Evolutionary conservation across 2,797 vertebrate genomes (phyloP).

Genomic region (Falco berigora): DNA sequence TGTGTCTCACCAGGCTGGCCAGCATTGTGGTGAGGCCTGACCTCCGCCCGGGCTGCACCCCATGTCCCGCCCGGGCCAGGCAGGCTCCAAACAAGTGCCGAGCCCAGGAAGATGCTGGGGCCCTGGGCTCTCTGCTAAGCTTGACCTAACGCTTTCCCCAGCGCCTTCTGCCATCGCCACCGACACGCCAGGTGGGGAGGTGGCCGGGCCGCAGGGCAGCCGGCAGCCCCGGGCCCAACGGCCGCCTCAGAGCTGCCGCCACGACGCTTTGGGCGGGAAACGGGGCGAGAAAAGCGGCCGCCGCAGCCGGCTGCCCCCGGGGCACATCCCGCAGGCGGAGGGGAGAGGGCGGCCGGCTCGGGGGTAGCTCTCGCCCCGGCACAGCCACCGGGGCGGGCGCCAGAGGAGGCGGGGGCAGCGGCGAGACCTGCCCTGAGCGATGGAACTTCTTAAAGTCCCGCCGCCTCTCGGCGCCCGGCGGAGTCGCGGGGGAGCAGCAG

Average conservation of each 20-base stretch:
- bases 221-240: too few species aligned
- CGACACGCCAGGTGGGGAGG: background rate
- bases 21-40: rapidly evolving
- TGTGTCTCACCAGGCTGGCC: rapidly evolving
- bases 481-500: background rate
- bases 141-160: background rate
- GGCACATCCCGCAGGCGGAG: background rate
- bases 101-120: too few species aligned
- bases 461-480: background rate
- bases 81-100: background rate
- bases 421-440: conserved; percentile 16
- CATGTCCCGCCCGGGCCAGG: background rate
- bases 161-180: background rate
- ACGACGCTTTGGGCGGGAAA: background rate
- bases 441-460: conserved; percentile 12
- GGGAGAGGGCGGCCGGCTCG: too few species aligned
- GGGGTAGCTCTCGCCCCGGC: background rate
- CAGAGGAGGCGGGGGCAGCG: conserved; percentile 30
- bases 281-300: background rate
- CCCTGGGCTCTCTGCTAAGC: background rate
- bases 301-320: background rate
- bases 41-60: background rate
- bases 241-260: background rate
- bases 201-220: background rate
- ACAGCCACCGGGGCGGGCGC: background rate